Evolutionary conservation across 2,797 vertebrate genomes (phyloP), one percentile per base, ranked within the genome.

Genomic region (Champsocephalus esox): DNA sequence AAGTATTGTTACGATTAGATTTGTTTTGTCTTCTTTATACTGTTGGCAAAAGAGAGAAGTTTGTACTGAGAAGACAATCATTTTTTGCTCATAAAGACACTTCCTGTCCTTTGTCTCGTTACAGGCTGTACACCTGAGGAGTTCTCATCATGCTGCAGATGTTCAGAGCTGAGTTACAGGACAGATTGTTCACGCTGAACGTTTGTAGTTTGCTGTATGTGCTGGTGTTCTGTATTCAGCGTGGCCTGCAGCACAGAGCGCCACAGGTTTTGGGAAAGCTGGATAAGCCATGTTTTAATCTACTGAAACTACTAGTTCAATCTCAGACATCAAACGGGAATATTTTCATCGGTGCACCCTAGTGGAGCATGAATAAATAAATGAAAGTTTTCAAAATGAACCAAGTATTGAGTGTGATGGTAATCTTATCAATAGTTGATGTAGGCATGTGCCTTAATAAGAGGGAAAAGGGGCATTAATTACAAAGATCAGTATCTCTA

Each of bases 91-190:
- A 38, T 24, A 17, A 3, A 9, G 32, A 51, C 12, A 34, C n/a
- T n/a, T 34, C 38, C 7, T 57, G 0, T 46, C 65, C 66, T 59
- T 44, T 1, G 28, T 77, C 6, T 38, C 10, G 45, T 56, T 69
- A 55, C 63, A 82, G 54, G 66, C 60, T 65, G 67, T 60, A 51
- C 75, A 82, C 72, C 77, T 84, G 77, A 84, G 48, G 67, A 70
- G 34, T 45, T 68, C 34, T 55, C 24, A 70, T 70, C 44, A 64
- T 49, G 63, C 13, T 83, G 80, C 80, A 88, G 77, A 80, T 86
- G 86, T 75, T 80, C 12, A 3, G 7, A 21, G 45, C 24, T 63
- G 51, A 77, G 48, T 56, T 32, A n/a, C 14, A 49, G 51, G 49
- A 77, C 80, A 82, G 76, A 70, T 44, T 80, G 83, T 13, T 43